Evolutionary conservation across 2,888 invertebrate species (phyloP), one percentile per base, ranked within the genome.

Genomic region (Xestia rhomboidea): DNA sequence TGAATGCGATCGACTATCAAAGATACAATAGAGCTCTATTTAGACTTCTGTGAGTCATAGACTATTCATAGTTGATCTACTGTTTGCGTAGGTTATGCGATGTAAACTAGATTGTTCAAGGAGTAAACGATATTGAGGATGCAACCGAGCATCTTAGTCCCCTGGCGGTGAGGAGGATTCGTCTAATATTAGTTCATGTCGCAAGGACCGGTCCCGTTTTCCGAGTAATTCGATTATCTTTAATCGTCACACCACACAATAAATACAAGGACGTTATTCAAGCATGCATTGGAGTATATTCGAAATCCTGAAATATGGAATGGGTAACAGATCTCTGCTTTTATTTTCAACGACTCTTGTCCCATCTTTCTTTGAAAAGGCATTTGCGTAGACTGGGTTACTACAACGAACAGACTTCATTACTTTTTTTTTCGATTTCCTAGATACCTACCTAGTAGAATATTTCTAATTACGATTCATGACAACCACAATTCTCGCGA

Each of bases 61-160:
- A 60, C 68, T 82, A 76, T 85, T 70, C 63, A 71, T 67, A 72
- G 49, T 46, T 72, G 13, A 44, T 72, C 34, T 82, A 44, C 49
- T 41, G 69, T 63, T 67, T 57, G 41, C 57, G 68, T 85, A 30
- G 82, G 46, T 44, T 44, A 44, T 41, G 34, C 62, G 60, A 62
- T 69, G 54, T 76, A 62, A 57, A 34, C 72, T 67, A 62, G 30
- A 54, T 69, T 68, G 54, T 64, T 64, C 46, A 30, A 79, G 54
- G 34, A 64, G 46, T 66, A 44, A 64, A 73, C 67, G 27, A 83
- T 76, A 84, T 83, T 83, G 83, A 85, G 84, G 90, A 89, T 89
- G 79, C 76, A 70, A 72, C 70, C 27, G 57, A 60, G 84, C n/a
- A 79, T 38, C 18, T 60, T 24, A 54, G 38, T 21, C 60, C 54